Percentiles rank a stretch among this genome's conserved stretches.
Conservation (phyloP, 2,113 vertebrate species). For the Gorsachius goisagi region DNA sequence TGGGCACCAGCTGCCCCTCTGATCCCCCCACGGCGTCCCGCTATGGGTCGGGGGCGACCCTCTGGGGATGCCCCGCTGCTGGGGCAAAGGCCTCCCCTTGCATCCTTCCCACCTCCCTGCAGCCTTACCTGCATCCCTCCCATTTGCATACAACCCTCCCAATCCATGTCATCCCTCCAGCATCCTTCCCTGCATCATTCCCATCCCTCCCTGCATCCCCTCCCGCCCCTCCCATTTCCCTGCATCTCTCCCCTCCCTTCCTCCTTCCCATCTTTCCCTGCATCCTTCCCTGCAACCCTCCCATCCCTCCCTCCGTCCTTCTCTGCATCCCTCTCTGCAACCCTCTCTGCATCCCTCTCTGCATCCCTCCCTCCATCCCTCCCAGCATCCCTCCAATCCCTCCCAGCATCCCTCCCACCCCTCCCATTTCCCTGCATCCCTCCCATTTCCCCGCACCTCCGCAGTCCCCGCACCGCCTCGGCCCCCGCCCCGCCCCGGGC, state of each 20-base stretch:
- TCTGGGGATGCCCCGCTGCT: neutral
- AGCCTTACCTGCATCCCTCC: neutral
- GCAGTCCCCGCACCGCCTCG: neutral
- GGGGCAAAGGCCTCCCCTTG: neutral
- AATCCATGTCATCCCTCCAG: neutral
- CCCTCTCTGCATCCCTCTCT: neutral
- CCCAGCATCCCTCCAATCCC: too few species aligned
- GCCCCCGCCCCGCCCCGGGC: neutral
- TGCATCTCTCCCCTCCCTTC: too few species aligned
- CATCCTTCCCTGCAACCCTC: neutral
- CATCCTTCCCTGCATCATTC: neutral
- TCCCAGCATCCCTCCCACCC: neutral
- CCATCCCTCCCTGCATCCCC: too few species aligned
- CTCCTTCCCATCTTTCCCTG: neutral
- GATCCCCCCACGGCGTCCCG: neutral
- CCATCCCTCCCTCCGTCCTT: too few species aligned
- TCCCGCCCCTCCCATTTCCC: too few species aligned
- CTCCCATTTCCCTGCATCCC: too few species aligned
- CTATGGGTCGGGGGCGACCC: rapidly evolving
- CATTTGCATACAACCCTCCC: neutral
- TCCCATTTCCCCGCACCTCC: neutral
- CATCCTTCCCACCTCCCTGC: neutral
- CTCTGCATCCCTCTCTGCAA: neutral
- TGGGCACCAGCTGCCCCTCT: neutral
- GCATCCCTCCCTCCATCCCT: too few species aligned